Percentiles rank a stretch among this genome's conserved stretches.
phyloP scores from a whole-genome alignment of 1,140 invertebrate genomes.

The Drosophila oshimai region DNA sequence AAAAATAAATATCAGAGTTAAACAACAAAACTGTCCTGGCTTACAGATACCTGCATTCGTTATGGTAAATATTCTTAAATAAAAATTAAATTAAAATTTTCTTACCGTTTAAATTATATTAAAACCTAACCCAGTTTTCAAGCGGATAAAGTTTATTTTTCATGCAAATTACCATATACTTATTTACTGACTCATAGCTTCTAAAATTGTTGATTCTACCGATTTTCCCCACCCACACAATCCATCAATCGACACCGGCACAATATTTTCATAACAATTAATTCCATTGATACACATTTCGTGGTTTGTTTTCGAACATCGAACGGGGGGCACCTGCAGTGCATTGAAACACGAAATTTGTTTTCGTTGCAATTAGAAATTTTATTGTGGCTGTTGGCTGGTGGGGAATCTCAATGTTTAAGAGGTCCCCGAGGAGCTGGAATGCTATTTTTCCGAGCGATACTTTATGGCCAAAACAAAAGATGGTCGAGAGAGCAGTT shows the following conservation, averaged over 20 bases:
- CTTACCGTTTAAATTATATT: not conserved
- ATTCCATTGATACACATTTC: slow-evolving; percentile 62
- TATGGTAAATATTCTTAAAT: too few species aligned
- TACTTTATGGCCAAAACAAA: slow-evolving; percentile 70
- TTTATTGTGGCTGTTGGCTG: slow-evolving; percentile 39
- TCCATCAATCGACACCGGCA: slow-evolving; percentile 51
- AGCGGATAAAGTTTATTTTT: too few species aligned
- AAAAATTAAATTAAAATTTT: too few species aligned
- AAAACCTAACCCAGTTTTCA: too few species aligned
- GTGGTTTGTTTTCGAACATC: slow-evolving; percentile 21
- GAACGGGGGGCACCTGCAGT: slow-evolving; percentile 64
- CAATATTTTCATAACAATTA: slow-evolving; percentile 73
- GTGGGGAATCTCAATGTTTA: not conserved
- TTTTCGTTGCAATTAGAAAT: slow-evolving; percentile 78
- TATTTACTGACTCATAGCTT: slow-evolving; percentile 5
- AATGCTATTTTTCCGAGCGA: slow-evolving; percentile 55
- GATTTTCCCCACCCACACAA: slow-evolving; percentile 2
- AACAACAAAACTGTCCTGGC: too few species aligned
- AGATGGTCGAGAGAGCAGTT: slow-evolving; percentile 39
- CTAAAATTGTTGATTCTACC: slow-evolving; percentile 1
- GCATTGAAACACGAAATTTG: slow-evolving; percentile 60
- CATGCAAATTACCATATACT: not conserved
- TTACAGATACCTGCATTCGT: too few species aligned
- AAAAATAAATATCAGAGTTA: too few species aligned
- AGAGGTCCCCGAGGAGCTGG: slow-evolving; percentile 24